Base-by-base conservation (phyloP, 2,113 vertebrate species). In the Oostethus manadensis region DNA sequence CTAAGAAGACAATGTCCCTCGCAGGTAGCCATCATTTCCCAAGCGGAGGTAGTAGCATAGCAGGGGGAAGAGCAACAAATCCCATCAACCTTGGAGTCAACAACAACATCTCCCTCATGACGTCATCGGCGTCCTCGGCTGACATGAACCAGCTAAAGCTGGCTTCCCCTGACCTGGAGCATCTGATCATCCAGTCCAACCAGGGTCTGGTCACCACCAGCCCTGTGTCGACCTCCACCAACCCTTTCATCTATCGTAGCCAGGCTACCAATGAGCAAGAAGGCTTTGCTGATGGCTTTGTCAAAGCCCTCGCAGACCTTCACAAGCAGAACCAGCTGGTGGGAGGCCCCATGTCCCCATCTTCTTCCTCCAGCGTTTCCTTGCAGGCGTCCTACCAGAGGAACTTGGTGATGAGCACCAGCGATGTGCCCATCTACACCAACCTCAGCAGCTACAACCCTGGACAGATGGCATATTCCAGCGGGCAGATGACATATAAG, bases 291-390 rank as follows among this genome's bases (percentile, higher is more conserved):
- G 94, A 95, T 48, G 95, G 95, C 15, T 98, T 98, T 64, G 94
- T 96, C 0, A 95, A 95, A 68, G 94, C 95, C 0, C 81, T 98
- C 56, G 95, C 94, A 53, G 94, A 98, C 62, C 90, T 98, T 18
- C 94, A 97, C 87, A 94, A 96, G 81, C 94, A 96, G 88, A 95
- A 94, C 82, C 94, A 96, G 86, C 78, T 97, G 26, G 74, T 86
- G 2, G 84, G 79, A 45, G 62, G 76, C 3, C 58, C 70, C 45
- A 76, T 79, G 76, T 81, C 84, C 1, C 81, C 84, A 0, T 51
- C 78, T 1, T 70, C 84, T 0, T 77, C 81, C 56, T 80, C 79
- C 22, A 49, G 43, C 0, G 49, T 58, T 45, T 77, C 80, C 53
- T 46, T 81, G 49, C 80, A 81, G 62, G 67, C 69, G 0, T 69